phyloP scores from a whole-genome alignment of 2,113 vertebrate species.

The Jaculus jaculus region DNA sequence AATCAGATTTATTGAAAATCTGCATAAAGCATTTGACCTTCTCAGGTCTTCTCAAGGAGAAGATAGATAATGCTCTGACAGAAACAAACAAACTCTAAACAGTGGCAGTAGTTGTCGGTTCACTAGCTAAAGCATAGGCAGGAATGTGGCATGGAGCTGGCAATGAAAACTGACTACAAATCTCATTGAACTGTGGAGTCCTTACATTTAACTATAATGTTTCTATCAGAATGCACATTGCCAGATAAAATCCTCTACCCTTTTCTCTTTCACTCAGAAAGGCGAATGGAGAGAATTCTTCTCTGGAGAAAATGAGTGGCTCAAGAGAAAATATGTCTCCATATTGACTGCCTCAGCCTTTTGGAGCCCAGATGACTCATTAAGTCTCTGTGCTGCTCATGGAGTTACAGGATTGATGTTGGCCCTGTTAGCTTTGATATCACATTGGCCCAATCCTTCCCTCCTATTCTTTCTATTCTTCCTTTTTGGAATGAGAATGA shows the following conservation, averaged over 20 bases:
- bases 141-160: background rate
- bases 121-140: background rate
- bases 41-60: background rate
- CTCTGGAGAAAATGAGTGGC: constrained; percentile 3
- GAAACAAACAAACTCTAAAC: no score
- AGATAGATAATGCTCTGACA: background rate
- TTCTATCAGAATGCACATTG: background rate
- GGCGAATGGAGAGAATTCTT: no score
- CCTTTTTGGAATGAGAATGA: no score
- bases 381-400: no score
- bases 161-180: background rate
- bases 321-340: background rate
- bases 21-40: background rate
- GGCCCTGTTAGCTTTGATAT: no score
- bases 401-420: no score
- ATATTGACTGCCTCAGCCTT: no score
- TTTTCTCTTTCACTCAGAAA: background rate
- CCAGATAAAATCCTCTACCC: background rate
- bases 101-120: no score
- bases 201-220: background rate
- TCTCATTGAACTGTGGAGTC: background rate
- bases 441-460: no score
- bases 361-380: no score
- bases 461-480: no score
- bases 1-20: background rate